Base-by-base conservation (phyloP, 2,113 vertebrate genomes). In the Pygoscelis adeliae region DNA sequence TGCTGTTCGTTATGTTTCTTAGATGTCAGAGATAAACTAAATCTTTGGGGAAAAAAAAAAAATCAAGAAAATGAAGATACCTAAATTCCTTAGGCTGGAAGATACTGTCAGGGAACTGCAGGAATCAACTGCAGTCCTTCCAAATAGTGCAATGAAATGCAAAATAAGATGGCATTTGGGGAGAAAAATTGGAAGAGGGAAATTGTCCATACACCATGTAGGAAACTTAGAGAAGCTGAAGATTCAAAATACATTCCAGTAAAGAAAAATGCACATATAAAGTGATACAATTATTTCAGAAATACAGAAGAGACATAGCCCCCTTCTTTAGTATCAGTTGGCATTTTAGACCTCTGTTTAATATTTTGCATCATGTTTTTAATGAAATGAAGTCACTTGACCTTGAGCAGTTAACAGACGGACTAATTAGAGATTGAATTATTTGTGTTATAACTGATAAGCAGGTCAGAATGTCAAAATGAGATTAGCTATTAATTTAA, bases 371-470 rank as follows among this genome's bases (percentile, higher is more conserved):
- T 46, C 19, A 38, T 82, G 20, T 42, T 77, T 91, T 11, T 67
- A 87, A 83, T 61, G 18, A 85, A 90, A 90, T 53, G 2, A 81
- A 90, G 29, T 47, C 63, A 81, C 30, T 77, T 95, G 53, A 83
- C 40, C 88, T 76, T 88, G 62, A 87, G 32, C 36, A 78, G 27
- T 93, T 93, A 95, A 89, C 50, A 89, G 80, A 94, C 81, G 63
- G 69, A 67, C 38, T 94, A 81, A 88, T 77, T 93, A 90, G 47
- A 92, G 53, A 86, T 32, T 55, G 30, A 95, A 66, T 90, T 79
- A 62, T 86, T 83, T 94, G 36, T 92, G 40, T 90, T 83, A 61
- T 66, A 89, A 81, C 36, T 87, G 62, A 93, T 93, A 93, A 93
- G 14, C 72, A 71, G 82, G 89, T 90, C 88, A 94, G 55, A 88